Percentiles rank a stretch among this genome's conserved stretches.
These are phyloP conservation scores for Chrysolophus pictus DNA, from an alignment of 2,797 vertebrate genomes.

Conservation along the genomic window DNA sequence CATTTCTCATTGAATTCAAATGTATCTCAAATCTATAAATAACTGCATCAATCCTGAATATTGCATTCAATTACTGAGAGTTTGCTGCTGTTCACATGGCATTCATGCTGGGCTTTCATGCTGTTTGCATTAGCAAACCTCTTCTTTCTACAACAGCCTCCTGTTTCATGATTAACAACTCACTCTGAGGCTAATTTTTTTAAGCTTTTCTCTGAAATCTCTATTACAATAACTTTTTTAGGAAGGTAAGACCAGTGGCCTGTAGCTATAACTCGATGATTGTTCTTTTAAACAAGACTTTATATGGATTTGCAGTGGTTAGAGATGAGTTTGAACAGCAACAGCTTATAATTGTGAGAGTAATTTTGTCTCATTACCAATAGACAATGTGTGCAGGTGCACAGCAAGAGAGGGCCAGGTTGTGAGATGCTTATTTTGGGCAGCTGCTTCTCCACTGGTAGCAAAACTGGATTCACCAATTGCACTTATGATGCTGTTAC, in stretches of 20 bases:
- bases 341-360: background rate
- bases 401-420: background rate
- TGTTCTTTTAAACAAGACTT: conserved; percentile 4
- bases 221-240: background rate
- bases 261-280: background rate
- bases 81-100: conserved; percentile 10
- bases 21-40: conserved; percentile 70
- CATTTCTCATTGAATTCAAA: conserved; percentile 70
- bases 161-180: conserved; percentile 16
- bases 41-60: conserved; percentile 37
- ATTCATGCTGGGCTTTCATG: conserved; percentile 33
- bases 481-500: background rate
- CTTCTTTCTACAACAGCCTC: conserved; percentile 22
- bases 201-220: background rate
- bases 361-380: background rate
- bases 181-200: background rate
- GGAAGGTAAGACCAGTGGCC: background rate
- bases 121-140: conserved; percentile 42
- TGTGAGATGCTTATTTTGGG: background rate
- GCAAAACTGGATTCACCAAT: background rate
- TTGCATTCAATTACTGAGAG: conserved; percentile 40
- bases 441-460: background rate
- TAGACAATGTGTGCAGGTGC: background rate
- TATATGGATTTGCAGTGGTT: background rate
- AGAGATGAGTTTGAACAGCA: background rate